Evolutionary conservation across 2,113 vertebrate genomes (phyloP).

Genomic region (Dendrocopos noguchii): DNA sequence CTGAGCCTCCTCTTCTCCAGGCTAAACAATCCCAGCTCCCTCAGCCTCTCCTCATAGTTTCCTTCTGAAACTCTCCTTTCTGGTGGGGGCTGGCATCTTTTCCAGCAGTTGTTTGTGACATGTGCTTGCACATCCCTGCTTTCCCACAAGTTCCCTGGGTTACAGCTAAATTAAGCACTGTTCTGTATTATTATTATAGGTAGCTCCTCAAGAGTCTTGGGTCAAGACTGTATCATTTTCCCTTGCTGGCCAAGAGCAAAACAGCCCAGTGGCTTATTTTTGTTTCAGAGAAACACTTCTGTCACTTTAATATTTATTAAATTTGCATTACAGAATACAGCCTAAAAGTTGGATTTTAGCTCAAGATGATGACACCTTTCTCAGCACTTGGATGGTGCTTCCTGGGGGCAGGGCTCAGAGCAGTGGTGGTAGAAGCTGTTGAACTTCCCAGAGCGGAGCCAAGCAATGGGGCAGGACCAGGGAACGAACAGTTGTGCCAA

Average conservation of each 20-base stretch:
- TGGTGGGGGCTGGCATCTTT: background rate
- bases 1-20: no score
- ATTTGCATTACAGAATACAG: background rate
- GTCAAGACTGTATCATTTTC: background rate
- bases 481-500: background rate
- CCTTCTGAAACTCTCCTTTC: background rate
- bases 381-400: background rate
- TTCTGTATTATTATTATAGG: background rate
- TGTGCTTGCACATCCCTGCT: background rate
- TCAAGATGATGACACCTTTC: accelerated
- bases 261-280: background rate
- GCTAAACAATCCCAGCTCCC: no score
- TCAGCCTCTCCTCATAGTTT: background rate
- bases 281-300: no score
- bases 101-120: background rate
- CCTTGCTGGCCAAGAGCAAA: background rate
- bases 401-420: background rate
- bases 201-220: background rate
- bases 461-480: background rate
- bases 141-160: background rate
- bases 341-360: background rate
- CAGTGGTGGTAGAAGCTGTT: background rate
- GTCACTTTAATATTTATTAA: background rate
- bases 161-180: background rate
- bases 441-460: background rate